Base-by-base conservation (phyloP, 2,113 vertebrate genomes). In the Elachura formosa region DNA sequence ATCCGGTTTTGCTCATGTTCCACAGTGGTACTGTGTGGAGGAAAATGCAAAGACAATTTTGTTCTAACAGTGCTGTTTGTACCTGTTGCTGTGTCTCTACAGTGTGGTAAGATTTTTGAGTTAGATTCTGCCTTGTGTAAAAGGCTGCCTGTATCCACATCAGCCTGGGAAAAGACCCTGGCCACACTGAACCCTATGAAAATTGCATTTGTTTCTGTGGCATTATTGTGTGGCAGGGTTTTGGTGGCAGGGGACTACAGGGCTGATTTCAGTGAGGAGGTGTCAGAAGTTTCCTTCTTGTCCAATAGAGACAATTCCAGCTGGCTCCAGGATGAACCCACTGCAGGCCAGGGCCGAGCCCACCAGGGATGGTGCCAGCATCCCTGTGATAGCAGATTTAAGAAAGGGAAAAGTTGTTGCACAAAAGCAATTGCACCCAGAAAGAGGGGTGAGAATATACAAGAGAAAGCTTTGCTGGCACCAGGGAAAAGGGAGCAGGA, bases 271-370 rank as follows among this genome's bases (percentile, higher is more conserved):
- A 49, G 8, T 58, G 59, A 64, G 43, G 48, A 55, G 2, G 6
- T 62, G 7, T 5, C 16, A n/a, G 55, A 43, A 43, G 12, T 25
- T 55, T 49, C 55, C 29, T 12, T 40, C 0, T 0, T 43, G 29
- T 61, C 8, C 0, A 0, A 23, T 10, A 68, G 29, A 54, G 14
- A 10, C 46, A 75, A 26, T 23, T 46, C 40, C 61, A 54, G 20
- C 24, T 8, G 21, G 29, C 24, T 61, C 21, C 54, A 54, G 34
- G 25, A 34, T 3, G 17, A 21, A 18, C 20, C 1, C 26, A 5
- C 29, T 2, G 11, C 46, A 40, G 61, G 14, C 8, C 46, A 34
- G n/a, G 45, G 20, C 38, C 14, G 20, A 40, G 46, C 46, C 24
- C n/a, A 19, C 12, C 54, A 61, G 40, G 4, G n/a, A 6, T 1